Conservation (phyloP, 2,888 invertebrate genomes). For the Drosophila formosana region DNA sequence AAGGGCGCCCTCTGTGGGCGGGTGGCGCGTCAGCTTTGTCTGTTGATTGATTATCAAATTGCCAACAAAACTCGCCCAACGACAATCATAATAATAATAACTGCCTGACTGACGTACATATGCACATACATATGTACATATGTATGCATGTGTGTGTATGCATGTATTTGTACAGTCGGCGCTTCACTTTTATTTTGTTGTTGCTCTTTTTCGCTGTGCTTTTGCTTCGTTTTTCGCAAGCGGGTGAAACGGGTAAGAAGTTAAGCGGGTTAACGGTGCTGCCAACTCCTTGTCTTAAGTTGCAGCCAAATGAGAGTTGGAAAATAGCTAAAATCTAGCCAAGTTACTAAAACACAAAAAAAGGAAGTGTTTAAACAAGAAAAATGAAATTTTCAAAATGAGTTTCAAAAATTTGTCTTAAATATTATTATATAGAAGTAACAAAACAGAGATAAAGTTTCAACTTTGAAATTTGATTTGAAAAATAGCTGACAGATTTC, state of each 20-base stretch:
- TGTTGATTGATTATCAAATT: constrained; percentile 59
- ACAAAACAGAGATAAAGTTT: too few relatives aligned
- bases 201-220: neutral
- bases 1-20: neutral
- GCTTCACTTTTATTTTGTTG: constrained; percentile 16
- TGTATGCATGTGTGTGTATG: neutral
- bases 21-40: constrained; percentile 4
- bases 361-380: too few relatives aligned
- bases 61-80: constrained; percentile 39
- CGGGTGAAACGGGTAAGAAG: neutral
- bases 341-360: too few relatives aligned
- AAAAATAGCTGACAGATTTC: too few relatives aligned
- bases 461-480: too few relatives aligned
- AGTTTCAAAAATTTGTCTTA: too few relatives aligned
- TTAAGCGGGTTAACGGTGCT: neutral
- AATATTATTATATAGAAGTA: too few relatives aligned
- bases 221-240: constrained; percentile 3
- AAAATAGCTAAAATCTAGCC: too few relatives aligned
- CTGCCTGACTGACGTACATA: constrained; percentile 3
- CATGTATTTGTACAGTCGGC: neutral
- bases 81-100: constrained; percentile 16
- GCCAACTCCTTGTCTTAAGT: too few relatives aligned
- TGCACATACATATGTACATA: neutral
- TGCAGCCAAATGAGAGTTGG: too few relatives aligned
- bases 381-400: too few relatives aligned